Base-by-base conservation (phyloP, 30 jellyfish, hydroid and myxozoan species). In the Aurelia sp. region DNA sequence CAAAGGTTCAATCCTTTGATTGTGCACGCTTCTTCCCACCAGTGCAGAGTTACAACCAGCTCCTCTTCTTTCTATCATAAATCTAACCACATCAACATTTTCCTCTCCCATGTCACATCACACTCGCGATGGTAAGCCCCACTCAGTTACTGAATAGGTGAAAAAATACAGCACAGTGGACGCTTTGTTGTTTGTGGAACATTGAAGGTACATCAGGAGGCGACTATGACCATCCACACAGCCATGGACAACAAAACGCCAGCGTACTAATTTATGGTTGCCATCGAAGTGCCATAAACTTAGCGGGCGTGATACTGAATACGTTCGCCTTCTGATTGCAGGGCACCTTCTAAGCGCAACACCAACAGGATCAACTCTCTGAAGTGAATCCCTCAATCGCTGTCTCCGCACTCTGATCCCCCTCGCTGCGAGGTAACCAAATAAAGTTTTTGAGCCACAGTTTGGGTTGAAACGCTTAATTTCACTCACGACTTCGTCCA, bases 1-100 rank as follows among this genome's bases (percentile, higher is more conserved):
- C 88, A 76, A 58, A 52, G 79, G 55, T 58, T 76, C 88, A 20
- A 76, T 76, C 78, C 76, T 69, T 48, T 88, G 96, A n/a, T n/a
- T n/a, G n/a, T n/a, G n/a, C n/a, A n/a, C n/a, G n/a, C n/a, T n/a
- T n/a, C n/a, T n/a, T n/a, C 97, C 97, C 21, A 85, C 85, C 6
- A 88, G 63, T 61, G 85, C 85, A 31, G 81, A 80, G 59, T 86
- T 76, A 31, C 97, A 44, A 50, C 76, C 71, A 64, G 40, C 77
- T 17, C 93, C 89, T 55, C 89, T 67, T 17, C 31, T 67, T 62
- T 57, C 76, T 52, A 76, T 48, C 78, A 76, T 40, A 67, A 50
- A 76, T 35, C 75, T 55, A 18, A 76, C 88, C 55, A 76, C 88
- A 52, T 76, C 88, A 52, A 76, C 61, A 31, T 76, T 57, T 76